Evolutionary conservation across 1,140 invertebrate genomes (phyloP).

Genomic region (Drosophila mojavensis): DNA sequence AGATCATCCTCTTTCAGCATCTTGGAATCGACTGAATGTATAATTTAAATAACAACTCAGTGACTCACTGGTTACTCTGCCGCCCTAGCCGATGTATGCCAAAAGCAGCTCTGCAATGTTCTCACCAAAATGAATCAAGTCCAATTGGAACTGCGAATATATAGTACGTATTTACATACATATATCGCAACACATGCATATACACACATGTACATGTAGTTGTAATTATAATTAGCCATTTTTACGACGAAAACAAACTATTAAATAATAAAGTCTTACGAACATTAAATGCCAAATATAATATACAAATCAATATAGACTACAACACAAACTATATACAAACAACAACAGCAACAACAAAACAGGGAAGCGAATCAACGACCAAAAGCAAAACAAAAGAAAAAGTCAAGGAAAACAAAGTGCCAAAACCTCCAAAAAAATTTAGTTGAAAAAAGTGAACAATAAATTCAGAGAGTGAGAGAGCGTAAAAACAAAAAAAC

Average conservation of each 20-base stretch:
- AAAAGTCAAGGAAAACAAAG: slow-evolving; percentile 49
- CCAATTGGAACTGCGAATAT: slow-evolving; percentile 49
- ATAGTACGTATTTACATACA: slow-evolving; percentile 30
- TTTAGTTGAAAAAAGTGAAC: neutral
- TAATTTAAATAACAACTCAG: neutral
- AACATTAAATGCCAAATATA: slow-evolving; percentile 55
- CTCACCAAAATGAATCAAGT: slow-evolving; percentile 43
- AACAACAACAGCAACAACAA: slow-evolving; percentile 6
- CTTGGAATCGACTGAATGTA: neutral
- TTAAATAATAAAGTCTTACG: slow-evolving; percentile 67
- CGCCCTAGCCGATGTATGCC: slow-evolving; percentile 32
- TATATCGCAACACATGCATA: slow-evolving; percentile 15
- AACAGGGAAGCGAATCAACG: slow-evolving; percentile 39
- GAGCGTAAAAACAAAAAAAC: slow-evolving; percentile 22
- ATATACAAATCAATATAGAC: slow-evolving; percentile 28
- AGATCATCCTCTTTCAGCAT: neutral
- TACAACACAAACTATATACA: neutral
- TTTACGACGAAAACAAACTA: slow-evolving; percentile 70
- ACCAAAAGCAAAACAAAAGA: slow-evolving; percentile 32
- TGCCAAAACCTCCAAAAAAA: slow-evolving; percentile 62
- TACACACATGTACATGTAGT: slow-evolving; percentile 51
- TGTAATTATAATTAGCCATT: slow-evolving; percentile 77
- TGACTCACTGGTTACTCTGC: neutral
- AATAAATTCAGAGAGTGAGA: slow-evolving; percentile 20
- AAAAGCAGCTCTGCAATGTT: slow-evolving; percentile 30